Base-by-base conservation (phyloP, 2,888 invertebrate species). In the Eilema griseolum region DNA sequence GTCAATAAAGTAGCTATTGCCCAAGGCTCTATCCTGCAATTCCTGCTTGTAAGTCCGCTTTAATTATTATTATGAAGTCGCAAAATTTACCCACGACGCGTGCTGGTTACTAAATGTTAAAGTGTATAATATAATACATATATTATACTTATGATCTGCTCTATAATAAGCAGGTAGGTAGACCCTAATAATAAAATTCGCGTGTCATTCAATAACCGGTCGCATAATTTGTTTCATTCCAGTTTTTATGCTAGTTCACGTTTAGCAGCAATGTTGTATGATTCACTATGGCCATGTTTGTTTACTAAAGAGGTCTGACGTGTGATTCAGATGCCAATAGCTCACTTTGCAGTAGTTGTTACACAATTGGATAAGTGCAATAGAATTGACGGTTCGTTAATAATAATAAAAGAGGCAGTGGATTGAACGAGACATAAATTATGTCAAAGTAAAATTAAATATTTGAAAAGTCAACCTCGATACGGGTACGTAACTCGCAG, bases 261-360 rank as follows among this genome's bases (percentile, higher is more conserved):
- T 77, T 80, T 76, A 73, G 75, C 74, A 74, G 64, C 66, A 23
- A n/a, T 69, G 68, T 69, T 67, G 64, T 77, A 82, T 89, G 89
- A 89, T 81, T 89, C 89, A 89, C 82, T 61, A 76, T 73, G 73
- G 71, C 83, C 86, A 81, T 86, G 85, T 87, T 86, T 89, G 84
- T 88, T 87, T 88, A 88, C 86, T 81, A 84, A 80, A 74, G 67
- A 83, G 72, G 79, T 63, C 75, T 64, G 78, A 73, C 74, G 73
- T 81, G 80, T 88, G 88, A 88, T 84, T 88, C 87, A 88, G 74
- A 24, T 8, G 10, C n/a, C 12, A 56, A 60, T 71, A 67, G 26
- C 67, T 28, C 52, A 52, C 56, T 24, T 62, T 46, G 24, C 28
- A 52, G 62, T 63, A 56, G 52, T 24, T 23, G 31, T 33, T 66